These are phyloP conservation scores for Anneissia japonica DNA, from an alignment of 35 echinoderm and acorn worm genomes.

Conservation along the genomic window DNA sequence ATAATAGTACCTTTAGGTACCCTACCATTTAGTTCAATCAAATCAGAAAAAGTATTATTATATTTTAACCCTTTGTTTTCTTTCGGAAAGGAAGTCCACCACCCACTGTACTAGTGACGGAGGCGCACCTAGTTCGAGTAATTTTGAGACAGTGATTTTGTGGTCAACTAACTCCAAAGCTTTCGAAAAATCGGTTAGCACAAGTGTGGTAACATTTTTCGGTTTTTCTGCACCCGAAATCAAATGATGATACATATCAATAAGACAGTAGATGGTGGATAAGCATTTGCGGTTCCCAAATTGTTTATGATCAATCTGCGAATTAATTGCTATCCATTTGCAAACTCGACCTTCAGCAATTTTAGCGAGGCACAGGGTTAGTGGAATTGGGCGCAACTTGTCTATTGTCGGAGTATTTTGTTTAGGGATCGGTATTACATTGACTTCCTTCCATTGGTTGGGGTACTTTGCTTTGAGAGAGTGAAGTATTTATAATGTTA, in stretches of 20 bases:
- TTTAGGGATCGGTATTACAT: conserved; percentile 15
- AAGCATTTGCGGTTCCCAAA: conserved; percentile 21
- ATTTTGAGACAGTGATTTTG: no score
- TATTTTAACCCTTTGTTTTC: not conserved
- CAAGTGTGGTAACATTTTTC: no score
- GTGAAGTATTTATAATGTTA: conserved; percentile 15
- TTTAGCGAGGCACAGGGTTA: conserved; percentile 19
- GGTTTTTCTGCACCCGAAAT: conserved; percentile 15
- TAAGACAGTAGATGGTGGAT: conserved; percentile 16
- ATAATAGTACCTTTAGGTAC: no score
- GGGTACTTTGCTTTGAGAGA: conserved; percentile 24
- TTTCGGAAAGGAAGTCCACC: no score
- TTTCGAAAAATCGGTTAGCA: no score
- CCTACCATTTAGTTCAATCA: no score
- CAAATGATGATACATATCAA: conserved; percentile 22
- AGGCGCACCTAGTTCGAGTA: no score
- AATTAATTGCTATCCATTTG: conserved; percentile 16
- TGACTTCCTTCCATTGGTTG: conserved; percentile 14
- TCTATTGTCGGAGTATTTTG: not conserved
- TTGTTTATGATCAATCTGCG: conserved; percentile 12
- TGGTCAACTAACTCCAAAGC: no score
- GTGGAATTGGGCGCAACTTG: conserved; percentile 21
- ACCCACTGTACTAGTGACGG: no score
- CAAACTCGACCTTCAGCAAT: conserved; percentile 27
- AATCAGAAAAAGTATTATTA: no score